Evolutionary conservation across 2,113 vertebrate genomes (phyloP), one percentile per base, ranked within the genome.

Genomic region (Tylochromis polylepis): DNA sequence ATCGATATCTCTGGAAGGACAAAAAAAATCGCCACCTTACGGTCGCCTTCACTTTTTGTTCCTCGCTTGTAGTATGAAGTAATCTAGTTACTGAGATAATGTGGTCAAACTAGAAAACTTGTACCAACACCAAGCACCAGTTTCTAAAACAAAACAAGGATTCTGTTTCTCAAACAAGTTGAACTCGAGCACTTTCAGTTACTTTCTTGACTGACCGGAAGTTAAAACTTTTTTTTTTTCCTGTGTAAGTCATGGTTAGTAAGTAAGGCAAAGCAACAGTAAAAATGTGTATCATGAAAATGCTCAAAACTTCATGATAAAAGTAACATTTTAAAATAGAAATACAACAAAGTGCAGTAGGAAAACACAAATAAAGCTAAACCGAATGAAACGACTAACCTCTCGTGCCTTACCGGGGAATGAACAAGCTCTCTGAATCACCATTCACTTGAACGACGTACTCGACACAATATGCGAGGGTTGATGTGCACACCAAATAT

Each of bases 11-110:
- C 36, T 70, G n/a, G 36, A 67, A 67, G 62, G 20, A 24, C 3
- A 38, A 70, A 14, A 43, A 43, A 43, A 5, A 0, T 41, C 20
- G 1, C 20, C 34, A 22, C 60, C 3, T 6, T 62, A 0, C 58
- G 18, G 4, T 8, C 6, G 12, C 11, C 60, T 22, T 38, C 6
- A 0, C 60, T 65, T 8, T 38, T 1, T 65, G n/a, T 65, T 65
- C 38, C 60, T 38, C 4, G 0, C 5, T 65, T 1, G 18, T 38
- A 8, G 34, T 38, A 7, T n/a, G 60, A 65, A 65, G 60, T 70
- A 43, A 41, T 70, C 12, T 43, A 70, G 12, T 70, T 70, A 24
- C 62, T 70, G 36, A 6, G 62, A 15, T 38, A 65, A 38, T 70
- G 3, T 43, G 62, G 62, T 43, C 36, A 70, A 70, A 70, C n/a